phyloP scores from a whole-genome alignment of 2,888 invertebrate genomes.

The Camptogramma bilineatum region DNA sequence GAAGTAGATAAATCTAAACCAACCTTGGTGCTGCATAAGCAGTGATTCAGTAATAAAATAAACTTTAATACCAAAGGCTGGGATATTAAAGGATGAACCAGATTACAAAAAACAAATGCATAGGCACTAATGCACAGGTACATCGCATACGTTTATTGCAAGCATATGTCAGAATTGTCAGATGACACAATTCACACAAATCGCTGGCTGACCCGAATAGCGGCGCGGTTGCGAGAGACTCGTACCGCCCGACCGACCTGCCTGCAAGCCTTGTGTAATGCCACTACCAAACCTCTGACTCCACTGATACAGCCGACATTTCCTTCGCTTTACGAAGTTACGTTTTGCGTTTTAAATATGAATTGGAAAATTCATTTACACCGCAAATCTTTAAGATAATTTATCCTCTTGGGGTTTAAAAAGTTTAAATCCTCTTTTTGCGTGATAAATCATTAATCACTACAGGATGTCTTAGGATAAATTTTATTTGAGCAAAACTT shows the following conservation, averaged over 20 bases:
- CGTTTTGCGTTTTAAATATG: not conserved
- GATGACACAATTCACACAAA: slow-evolving; percentile 85
- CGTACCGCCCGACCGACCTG: slow-evolving; percentile 74
- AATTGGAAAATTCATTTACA: not conserved
- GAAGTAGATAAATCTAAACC: not conserved
- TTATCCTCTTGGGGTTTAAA: not conserved
- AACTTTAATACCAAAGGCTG: not conserved
- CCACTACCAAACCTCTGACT: slow-evolving; percentile 57
- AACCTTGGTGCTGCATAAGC: not conserved
- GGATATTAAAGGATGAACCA: not conserved
- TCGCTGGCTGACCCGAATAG: slow-evolving; percentile 82
- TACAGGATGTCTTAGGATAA: not conserved
- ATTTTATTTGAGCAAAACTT: not conserved
- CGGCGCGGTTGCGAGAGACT: slow-evolving; percentile 77
- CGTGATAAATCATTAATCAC: not conserved
- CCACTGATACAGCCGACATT: slow-evolving; percentile 40
- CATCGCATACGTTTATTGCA: slow-evolving; percentile 49
- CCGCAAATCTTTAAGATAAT: no score
- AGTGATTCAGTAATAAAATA: not conserved
- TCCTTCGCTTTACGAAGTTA: slow-evolving; percentile 24
- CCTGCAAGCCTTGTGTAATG: slow-evolving; percentile 81
- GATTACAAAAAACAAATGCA: slow-evolving; percentile 14
- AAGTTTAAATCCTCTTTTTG: not conserved
- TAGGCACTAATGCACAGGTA: slow-evolving; percentile 4
- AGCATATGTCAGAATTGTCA: slow-evolving; percentile 62